phyloP scores from a whole-genome alignment of 1,140 invertebrate species.

The Delia radicum region DNA sequence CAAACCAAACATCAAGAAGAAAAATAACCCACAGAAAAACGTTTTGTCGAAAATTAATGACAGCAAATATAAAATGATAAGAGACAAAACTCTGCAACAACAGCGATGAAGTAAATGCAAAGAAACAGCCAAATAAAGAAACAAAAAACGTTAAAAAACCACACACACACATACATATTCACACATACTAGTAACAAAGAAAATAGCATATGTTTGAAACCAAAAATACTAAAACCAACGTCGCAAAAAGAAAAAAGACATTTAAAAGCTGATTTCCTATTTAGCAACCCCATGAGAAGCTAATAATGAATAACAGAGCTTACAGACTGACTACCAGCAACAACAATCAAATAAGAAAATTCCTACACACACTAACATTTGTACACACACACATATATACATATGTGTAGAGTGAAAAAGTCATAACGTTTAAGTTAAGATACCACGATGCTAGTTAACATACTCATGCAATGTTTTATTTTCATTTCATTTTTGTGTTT shows the following conservation, averaged over 20 bases:
- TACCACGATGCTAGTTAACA: slow-evolving; percentile 17
- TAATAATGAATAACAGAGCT: not conserved
- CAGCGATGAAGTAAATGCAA: no score
- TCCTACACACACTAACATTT: not conserved
- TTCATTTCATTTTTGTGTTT: not conserved
- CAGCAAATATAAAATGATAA: slow-evolving; percentile 21
- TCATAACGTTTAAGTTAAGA: slow-evolving; percentile 21
- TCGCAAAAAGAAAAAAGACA: slow-evolving; percentile 11
- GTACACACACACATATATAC: not conserved
- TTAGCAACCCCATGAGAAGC: slow-evolving; percentile 2
- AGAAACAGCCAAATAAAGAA: no score
- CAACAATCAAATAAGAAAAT: not conserved
- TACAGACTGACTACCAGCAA: not conserved
- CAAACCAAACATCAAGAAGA: not conserved
- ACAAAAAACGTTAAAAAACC: no score
- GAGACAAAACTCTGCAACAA: not conserved
- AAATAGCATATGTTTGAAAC: slow-evolving; percentile 3
- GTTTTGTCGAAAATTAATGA: slow-evolving; percentile 21
- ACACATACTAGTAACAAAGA: not conserved
- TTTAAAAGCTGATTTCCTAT: slow-evolving; percentile 16
- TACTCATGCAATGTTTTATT: not conserved
- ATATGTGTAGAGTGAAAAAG: slow-evolving; percentile 7
- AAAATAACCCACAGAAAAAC: slow-evolving; percentile 3
- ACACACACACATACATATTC: not conserved
- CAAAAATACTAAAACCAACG: not conserved